Conservation (phyloP, 2,888 invertebrate genomes). For the Amiota minor region DNA sequence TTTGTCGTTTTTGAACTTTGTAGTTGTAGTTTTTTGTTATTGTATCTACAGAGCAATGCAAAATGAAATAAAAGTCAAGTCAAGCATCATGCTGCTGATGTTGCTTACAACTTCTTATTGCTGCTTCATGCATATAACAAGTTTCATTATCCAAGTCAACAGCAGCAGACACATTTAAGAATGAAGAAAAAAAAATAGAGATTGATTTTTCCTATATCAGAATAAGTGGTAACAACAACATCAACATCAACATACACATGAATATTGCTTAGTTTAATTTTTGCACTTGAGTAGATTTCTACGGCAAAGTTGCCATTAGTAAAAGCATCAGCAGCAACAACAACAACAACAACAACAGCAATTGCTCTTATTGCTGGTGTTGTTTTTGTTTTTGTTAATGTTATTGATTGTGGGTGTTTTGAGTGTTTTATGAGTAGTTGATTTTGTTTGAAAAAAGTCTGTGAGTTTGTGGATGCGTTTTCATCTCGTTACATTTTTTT, state of each 20-base stretch:
- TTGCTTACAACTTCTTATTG: neutral
- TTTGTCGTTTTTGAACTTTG: slow-evolving; percentile 26
- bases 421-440: neutral
- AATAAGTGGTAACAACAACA: neutral
- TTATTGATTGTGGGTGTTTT: slow-evolving; percentile 4
- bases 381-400: slow-evolving; percentile 3
- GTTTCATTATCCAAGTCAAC: slow-evolving; percentile 15
- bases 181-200: too few relatives aligned
- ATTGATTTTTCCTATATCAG: neutral
- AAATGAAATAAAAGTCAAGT: neutral
- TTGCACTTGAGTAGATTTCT: slow-evolving; percentile 17
- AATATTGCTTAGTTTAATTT: neutral
- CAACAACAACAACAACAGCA: too few relatives aligned
- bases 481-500: neutral
- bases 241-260: neutral
- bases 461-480: neutral
- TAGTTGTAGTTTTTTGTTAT: slow-evolving; percentile 20
- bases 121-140: neutral
- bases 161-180: neutral
- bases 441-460: neutral
- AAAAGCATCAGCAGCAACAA: neutral
- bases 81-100: neutral
- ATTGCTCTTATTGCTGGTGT: slow-evolving; percentile 4
- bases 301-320: neutral
- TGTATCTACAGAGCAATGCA: slow-evolving; percentile 32